Evolutionary conservation across 2,888 invertebrate genomes (phyloP), one percentile per base, ranked within the genome.

Genomic region (Tholera decimalis): DNA sequence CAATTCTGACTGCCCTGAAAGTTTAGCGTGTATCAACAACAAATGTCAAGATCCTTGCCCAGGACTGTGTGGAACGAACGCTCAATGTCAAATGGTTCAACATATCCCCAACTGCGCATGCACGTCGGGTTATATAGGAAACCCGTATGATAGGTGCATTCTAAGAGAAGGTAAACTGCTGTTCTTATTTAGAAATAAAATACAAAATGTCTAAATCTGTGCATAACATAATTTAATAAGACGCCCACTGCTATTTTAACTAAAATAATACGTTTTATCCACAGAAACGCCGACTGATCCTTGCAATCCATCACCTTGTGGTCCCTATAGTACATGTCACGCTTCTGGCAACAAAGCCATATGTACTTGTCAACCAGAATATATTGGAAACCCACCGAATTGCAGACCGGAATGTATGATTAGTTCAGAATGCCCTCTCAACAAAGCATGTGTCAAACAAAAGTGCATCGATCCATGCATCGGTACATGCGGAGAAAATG

Each of bases 391-490:
- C 83, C 98, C 98, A 68, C 97, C 97, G 35, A 96, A 97, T 41
- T 98, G 98, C 85, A 95, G 97, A 80, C 98, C 98, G 0, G 98
- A 98, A 93, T 98, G 98, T 88, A 96, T 97, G 11, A 96, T 97
- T 74, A 98, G 97, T 80, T 96, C 97, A 0, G 98, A 98, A 85
- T 98, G 98, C 92, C 95, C 97, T n/a, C 95, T 97, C 35, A 96
- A 97, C 67, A 97, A 96, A 88, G 97, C 98, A 15, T 98, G 98
- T 85, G 96, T 97, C 18, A 97, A 96, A 78, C 97, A 97, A 83
- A 97, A 97, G 89, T 98, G 98, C 87, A 93, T 96, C 51, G 97
- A 98, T 91, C 98, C 98, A n/a, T 98, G 98, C 83, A 96, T 97
- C 1, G 97, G 97, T 72, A 96, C 97, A 1, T 98, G 97, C 80